Percentiles rank a stretch among this genome's conserved stretches.
Conservation (phyloP, 2,888 invertebrate species). For the Hetaerina titia region DNA sequence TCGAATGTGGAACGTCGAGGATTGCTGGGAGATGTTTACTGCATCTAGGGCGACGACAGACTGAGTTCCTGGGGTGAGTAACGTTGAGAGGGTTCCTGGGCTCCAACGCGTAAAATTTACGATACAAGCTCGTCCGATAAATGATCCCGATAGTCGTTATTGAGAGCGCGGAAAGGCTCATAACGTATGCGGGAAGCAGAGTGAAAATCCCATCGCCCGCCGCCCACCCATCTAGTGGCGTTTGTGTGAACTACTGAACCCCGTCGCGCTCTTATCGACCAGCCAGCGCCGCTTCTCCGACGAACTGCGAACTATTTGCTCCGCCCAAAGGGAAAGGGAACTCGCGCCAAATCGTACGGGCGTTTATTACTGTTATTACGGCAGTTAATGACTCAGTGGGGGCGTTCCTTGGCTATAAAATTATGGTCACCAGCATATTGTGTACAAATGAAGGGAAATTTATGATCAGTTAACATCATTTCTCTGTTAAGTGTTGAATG, state of each 20-base stretch:
- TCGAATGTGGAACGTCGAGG: background rate
- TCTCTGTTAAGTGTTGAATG: conserved; percentile 57
- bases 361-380: conserved; percentile 66
- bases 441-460: conserved; percentile 64
- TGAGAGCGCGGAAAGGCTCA: conserved; percentile 60
- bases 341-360: conserved; percentile 64
- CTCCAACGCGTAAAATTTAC: conserved; percentile 63
- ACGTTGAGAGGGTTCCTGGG: conserved; percentile 43
- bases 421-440: conserved; percentile 66
- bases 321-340: conserved; percentile 42
- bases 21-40: conserved; percentile 30
- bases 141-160: conserved; percentile 63
- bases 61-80: conserved; percentile 46
- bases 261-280: conserved; percentile 53
- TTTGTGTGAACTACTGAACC: conserved; percentile 59
- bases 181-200: conserved; percentile 53
- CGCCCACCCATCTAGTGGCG: conserved; percentile 66
- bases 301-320: conserved; percentile 51
- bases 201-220: background rate
- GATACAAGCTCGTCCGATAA: conserved; percentile 52
- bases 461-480: conserved; percentile 53
- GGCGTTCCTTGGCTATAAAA: conserved; percentile 65
- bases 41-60: conserved; percentile 58
- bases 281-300: conserved; percentile 64
- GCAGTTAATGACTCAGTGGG: conserved; percentile 57